Conservation (phyloP, 2,797 vertebrate species). For the Sebastes dallii region DNA sequence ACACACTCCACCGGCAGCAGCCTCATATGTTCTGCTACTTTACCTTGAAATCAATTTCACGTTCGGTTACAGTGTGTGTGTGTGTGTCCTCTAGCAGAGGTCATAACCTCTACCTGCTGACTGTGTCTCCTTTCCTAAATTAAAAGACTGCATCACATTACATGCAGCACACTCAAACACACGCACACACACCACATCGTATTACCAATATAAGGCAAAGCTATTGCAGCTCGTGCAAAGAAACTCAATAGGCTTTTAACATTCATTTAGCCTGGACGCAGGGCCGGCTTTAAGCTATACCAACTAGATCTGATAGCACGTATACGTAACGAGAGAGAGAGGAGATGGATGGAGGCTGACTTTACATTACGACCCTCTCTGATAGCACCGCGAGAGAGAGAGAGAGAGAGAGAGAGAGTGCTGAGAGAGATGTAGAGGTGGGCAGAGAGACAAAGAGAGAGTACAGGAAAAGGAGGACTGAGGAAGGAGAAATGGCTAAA, state of each 20-base stretch:
- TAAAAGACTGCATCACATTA: slow-evolving; percentile 76
- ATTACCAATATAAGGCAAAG: slow-evolving; percentile 66
- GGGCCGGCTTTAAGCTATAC: slow-evolving; percentile 48
- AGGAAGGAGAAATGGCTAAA: slow-evolving; percentile 41
- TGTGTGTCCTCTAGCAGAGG: slow-evolving; percentile 59
- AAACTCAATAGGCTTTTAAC: slow-evolving; percentile 79
- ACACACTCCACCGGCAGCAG: not conserved
- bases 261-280: slow-evolving; percentile 64
- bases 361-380: slow-evolving; percentile 8
- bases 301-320: slow-evolving; percentile 57
- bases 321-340: not conserved
- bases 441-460: slow-evolving; percentile 33
- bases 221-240: slow-evolving; percentile 51
- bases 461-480: not conserved
- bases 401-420: not conserved
- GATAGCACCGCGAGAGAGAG: not conserved
- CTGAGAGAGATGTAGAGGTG: slow-evolving; percentile 26
- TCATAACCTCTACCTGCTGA: slow-evolving; percentile 75
- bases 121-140: slow-evolving; percentile 71
- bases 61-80: slow-evolving; percentile 29
- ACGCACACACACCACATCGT: slow-evolving; percentile 58
- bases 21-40: slow-evolving; percentile 26
- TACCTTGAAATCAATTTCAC: slow-evolving; percentile 65
- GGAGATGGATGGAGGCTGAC: slow-evolving; percentile 25
- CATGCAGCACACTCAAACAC: slow-evolving; percentile 33